Percentiles rank a stretch among this genome's conserved stretches.
Evolutionary conservation across 2,113 vertebrate genomes (phyloP).

Genomic region (Dicentrarchus labrax): DNA sequence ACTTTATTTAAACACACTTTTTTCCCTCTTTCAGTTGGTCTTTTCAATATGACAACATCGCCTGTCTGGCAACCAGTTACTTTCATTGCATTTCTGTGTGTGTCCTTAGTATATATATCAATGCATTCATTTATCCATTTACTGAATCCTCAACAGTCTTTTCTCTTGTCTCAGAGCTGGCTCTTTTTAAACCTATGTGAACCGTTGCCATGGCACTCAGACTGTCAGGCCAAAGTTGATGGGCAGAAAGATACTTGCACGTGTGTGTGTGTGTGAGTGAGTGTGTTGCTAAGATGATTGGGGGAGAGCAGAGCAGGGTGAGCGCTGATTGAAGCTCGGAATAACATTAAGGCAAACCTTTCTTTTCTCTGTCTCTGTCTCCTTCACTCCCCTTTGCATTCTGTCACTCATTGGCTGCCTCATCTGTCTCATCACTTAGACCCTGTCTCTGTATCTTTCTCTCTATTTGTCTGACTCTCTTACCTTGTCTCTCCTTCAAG

Average conservation of each 20-base stretch:
- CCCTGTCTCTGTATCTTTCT: slow-evolving; percentile 31
- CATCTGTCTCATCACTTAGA: slow-evolving; percentile 62
- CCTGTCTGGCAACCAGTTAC: slow-evolving; percentile 1
- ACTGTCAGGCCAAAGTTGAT: slow-evolving; percentile 68
- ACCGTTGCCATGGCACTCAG: slow-evolving; percentile 63
- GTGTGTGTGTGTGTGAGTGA: slow-evolving; percentile 14
- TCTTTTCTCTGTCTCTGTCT: slow-evolving; percentile 61
- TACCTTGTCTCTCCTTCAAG: background rate
- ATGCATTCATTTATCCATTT: slow-evolving; percentile 24
- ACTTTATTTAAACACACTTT: slow-evolving; percentile 38
- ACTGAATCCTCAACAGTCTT: slow-evolving; percentile 5
- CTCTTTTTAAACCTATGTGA: slow-evolving; percentile 47
- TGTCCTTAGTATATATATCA: slow-evolving; percentile 4
- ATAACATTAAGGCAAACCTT: slow-evolving; percentile 69
- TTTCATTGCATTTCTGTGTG: slow-evolving; percentile 17
- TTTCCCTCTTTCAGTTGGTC: slow-evolving; percentile 19
- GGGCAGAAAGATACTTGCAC: slow-evolving; percentile 54
- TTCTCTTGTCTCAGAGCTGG: background rate
- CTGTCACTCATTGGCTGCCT: slow-evolving; percentile 62
- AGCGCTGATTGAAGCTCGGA: slow-evolving; percentile 69
- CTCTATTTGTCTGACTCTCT: slow-evolving; percentile 22
- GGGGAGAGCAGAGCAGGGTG: slow-evolving; percentile 46
- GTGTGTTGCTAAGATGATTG: slow-evolving; percentile 57
- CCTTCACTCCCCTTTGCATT: slow-evolving; percentile 40
- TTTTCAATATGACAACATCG: slow-evolving; percentile 42